Percentiles rank a stretch among this genome's conserved stretches.
Conservation (phyloP, 2,113 vertebrate species). For the Scolopax mira region DNA sequence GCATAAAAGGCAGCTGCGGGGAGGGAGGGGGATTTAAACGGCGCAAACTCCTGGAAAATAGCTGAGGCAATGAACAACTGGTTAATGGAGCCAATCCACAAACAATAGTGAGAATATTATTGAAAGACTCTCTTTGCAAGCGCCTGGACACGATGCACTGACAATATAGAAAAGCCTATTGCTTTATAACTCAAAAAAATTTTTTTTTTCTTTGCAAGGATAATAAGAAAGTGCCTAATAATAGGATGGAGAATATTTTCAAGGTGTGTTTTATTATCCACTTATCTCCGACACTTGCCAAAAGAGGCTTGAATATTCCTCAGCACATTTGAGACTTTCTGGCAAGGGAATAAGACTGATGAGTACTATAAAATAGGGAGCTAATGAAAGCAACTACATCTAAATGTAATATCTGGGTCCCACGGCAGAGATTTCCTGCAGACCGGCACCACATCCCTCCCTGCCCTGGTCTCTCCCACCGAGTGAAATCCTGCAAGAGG, state of each 20-base stretch:
- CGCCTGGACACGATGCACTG: not conserved
- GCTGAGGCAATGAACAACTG: not conserved
- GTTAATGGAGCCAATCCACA: slow-evolving; percentile 41
- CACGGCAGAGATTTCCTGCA: not conserved
- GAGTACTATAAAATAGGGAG: not conserved
- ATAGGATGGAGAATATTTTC: slow-evolving; percentile 28
- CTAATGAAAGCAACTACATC: slow-evolving; percentile 19
- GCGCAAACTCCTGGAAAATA: not conserved
- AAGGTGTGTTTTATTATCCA: slow-evolving; percentile 51
- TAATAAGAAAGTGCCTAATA: slow-evolving; percentile 48
- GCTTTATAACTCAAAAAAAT: not conserved
- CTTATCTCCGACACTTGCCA: slow-evolving; percentile 47
- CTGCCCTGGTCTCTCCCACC: not conserved
- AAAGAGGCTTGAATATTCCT: slow-evolving; percentile 52
- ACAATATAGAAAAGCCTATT: not conserved
- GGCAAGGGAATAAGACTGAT: slow-evolving; percentile 32
- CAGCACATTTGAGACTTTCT: slow-evolving; percentile 28
- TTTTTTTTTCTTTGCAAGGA: not conserved
- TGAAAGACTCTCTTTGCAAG: not conserved
- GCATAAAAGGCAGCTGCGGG: not conserved
- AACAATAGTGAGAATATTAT: not conserved
- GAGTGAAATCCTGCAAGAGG: not conserved
- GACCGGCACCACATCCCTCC: not conserved
- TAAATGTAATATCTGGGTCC: not conserved
- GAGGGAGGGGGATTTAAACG: not conserved